Conservation (phyloP, 1,140 invertebrate genomes). For the Dufourea novaeangliae region DNA sequence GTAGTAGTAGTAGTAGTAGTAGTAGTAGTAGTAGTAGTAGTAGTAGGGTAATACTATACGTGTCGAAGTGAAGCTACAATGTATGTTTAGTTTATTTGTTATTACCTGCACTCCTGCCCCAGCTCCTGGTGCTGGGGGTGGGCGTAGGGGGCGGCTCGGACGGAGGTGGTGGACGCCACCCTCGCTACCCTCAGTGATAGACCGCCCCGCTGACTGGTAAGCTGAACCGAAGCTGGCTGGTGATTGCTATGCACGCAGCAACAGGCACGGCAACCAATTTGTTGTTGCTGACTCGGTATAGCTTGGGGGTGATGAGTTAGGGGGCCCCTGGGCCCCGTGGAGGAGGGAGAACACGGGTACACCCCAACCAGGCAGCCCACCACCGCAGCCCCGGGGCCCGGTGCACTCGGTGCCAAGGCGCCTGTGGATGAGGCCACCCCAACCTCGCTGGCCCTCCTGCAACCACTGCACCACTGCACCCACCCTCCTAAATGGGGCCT, state of each 20-base stretch:
- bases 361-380: constrained; percentile 83
- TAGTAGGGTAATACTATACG: constrained; percentile 51
- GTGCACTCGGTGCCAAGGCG: constrained; percentile 78
- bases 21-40: constrained; percentile 32
- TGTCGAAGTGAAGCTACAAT: constrained; percentile 66
- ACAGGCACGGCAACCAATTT: constrained; percentile 75
- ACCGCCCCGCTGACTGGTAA: constrained; percentile 79
- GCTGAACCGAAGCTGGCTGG: constrained; percentile 74
- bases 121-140: constrained; percentile 80
- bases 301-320: constrained; percentile 71
- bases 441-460: constrained; percentile 74
- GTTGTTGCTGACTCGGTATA: constrained; percentile 58
- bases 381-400: constrained; percentile 79
- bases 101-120: constrained; percentile 81
- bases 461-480: constrained; percentile 77
- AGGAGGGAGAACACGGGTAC: constrained; percentile 80
- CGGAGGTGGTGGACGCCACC: constrained; percentile 82
- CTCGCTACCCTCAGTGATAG: constrained; percentile 81
- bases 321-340: constrained; percentile 82
- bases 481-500: constrained; percentile 65
- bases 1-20: constrained; percentile 23
- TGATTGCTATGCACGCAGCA: constrained; percentile 74
- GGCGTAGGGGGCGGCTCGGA: constrained; percentile 81
- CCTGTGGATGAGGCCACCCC: constrained; percentile 78
- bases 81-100: constrained; percentile 65